Conservation (phyloP, 2,797 vertebrate species). For the Tangara arthus region DNA sequence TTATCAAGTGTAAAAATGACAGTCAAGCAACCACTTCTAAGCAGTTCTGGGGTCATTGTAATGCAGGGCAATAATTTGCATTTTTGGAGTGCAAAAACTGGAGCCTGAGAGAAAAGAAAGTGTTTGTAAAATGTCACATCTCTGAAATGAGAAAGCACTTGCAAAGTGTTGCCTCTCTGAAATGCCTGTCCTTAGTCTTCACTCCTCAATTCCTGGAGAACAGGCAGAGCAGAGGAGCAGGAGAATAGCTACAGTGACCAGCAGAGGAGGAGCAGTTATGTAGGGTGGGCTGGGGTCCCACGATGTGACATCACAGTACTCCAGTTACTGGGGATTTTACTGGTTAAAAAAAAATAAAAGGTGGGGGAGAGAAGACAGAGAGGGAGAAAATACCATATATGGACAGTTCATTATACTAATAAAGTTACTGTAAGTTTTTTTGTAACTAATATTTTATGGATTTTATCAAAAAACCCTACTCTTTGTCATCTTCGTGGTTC, state of each 20-base stretch:
- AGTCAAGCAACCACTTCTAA: background rate
- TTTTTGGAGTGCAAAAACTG: background rate
- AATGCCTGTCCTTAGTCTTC: background rate
- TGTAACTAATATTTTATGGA: background rate
- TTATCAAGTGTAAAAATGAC: background rate
- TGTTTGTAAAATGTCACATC: background rate
- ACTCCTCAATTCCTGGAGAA: background rate
- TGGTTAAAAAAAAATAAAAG: background rate
- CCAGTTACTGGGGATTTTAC: rapidly evolving
- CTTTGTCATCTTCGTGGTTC: background rate
- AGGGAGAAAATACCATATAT: background rate
- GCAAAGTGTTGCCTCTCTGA: background rate
- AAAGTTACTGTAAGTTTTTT: background rate
- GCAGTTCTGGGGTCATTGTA: background rate
- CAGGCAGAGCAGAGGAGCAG: background rate
- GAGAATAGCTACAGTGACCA: background rate
- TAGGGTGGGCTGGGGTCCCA: background rate
- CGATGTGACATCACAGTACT: rapidly evolving
- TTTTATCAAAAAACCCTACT: background rate
- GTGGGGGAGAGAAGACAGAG: rapidly evolving
- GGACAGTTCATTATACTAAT: background rate
- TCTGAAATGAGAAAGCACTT: background rate
- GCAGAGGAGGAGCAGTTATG: rapidly evolving
- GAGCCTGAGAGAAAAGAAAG: background rate
- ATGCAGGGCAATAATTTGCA: background rate